phyloP scores from a whole-genome alignment of 2,113 vertebrate species.

The Dromaius novaehollandiae region DNA sequence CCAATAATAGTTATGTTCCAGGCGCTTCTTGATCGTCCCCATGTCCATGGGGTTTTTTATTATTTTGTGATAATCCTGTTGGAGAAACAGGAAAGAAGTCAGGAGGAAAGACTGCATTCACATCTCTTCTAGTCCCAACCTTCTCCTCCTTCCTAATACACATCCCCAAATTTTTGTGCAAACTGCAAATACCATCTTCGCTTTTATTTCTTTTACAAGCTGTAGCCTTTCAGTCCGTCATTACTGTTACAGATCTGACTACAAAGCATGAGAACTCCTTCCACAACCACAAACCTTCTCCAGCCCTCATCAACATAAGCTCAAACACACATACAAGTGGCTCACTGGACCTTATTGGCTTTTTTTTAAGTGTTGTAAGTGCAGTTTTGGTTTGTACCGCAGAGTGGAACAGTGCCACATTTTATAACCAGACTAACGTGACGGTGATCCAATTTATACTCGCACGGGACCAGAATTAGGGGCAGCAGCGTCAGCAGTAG shows the following conservation, averaged over 20 bases:
- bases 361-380: neutral
- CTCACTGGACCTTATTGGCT: neutral
- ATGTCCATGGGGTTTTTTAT: slow-evolving; percentile 98
- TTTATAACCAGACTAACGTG: no score
- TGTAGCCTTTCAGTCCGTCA: neutral
- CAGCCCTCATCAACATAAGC: neutral
- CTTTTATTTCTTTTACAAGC: neutral
- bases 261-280: neutral
- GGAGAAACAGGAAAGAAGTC: neutral
- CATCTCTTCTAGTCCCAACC: neutral
- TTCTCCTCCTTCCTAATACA: neutral
- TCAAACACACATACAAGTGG: neutral
- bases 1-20: slow-evolving; percentile 95
- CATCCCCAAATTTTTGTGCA: neutral
- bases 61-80: slow-evolving; percentile 95
- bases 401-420: neutral
- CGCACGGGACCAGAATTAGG: rapidly evolving
- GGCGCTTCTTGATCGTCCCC: slow-evolving; percentile 95
- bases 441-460: rapidly evolving
- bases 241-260: neutral
- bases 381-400: neutral
- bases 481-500: neutral
- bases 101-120: neutral
- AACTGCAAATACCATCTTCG: neutral
- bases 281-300: neutral